phyloP scores from a whole-genome alignment of 1,140 invertebrate species.

The Euura lappo region DNA sequence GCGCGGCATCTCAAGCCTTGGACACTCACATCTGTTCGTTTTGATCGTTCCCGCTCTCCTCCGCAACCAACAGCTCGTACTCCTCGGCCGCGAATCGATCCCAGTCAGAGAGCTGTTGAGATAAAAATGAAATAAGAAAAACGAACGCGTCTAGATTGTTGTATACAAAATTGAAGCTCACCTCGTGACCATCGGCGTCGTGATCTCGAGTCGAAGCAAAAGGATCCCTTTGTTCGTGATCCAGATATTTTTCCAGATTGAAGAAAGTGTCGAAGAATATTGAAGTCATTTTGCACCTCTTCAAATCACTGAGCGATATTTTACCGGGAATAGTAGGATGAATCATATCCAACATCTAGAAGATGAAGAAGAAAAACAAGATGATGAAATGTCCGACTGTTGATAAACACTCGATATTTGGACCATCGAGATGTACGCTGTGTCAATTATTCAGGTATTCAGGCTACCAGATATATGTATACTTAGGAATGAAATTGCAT shows the following conservation, averaged over 20 bases:
- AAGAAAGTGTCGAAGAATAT: conserved; percentile 99
- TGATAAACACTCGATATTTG: too few relatives aligned
- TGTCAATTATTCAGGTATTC: too few relatives aligned
- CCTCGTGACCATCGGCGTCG: conserved; percentile 80
- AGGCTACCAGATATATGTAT: too few relatives aligned
- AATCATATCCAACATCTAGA: conserved; percentile 96
- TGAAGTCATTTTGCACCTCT: conserved; percentile 92
- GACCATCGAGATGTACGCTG: too few relatives aligned
- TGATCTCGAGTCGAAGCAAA: conserved; percentile 90
- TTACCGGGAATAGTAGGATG: conserved; percentile 81
- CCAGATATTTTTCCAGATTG: conserved; percentile 98
- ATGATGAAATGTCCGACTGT: background rate
- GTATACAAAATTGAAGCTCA: conserved; percentile 37
- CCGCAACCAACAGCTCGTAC: conserved; percentile 94
- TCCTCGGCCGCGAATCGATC: conserved; percentile 98
- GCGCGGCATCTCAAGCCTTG: background rate
- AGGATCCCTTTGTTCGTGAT: conserved; percentile 98
- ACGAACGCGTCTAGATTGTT: background rate
- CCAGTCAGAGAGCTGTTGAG: conserved; percentile 92
- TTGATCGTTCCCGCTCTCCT: conserved; percentile 89
- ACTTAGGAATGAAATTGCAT: too few relatives aligned
- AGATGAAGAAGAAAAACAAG: conserved; percentile 33
- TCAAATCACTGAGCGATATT: conserved; percentile 91
- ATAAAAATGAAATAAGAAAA: conserved; percentile 25
- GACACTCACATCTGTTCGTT: conserved; percentile 80